phyloP scores from a whole-genome alignment of 1,140 invertebrate genomes.

The Caenorhabditis remanei region DNA sequence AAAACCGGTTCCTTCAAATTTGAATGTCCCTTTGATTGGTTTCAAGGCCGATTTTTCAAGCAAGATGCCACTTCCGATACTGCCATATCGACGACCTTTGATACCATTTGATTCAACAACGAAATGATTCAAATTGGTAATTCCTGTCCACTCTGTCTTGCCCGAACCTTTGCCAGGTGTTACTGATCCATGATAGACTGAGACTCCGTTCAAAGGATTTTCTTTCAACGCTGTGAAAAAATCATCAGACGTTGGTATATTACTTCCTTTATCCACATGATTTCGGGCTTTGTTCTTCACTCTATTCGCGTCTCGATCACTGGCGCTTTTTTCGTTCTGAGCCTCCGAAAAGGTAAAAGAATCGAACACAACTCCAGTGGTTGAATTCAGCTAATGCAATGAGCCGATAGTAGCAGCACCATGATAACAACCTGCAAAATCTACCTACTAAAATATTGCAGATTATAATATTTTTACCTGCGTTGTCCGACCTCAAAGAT shows the following conservation, averaged over 20 bases:
- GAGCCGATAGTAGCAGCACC: not conserved
- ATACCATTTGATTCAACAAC: not conserved
- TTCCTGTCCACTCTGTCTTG: not conserved
- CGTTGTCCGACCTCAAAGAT: not conserved
- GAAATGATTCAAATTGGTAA: slow-evolving; percentile 1
- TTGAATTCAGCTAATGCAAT: not conserved
- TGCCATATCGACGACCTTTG: not conserved
- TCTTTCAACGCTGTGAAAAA: not conserved
- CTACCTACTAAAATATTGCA: not conserved
- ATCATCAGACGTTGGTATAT: not conserved
- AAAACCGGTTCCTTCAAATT: not conserved
- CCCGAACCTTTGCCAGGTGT: not conserved
- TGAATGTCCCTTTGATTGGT: not conserved
- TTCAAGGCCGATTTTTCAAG: not conserved
- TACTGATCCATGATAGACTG: not conserved
- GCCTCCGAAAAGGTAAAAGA: not conserved
- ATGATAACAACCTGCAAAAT: not conserved
- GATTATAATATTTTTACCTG: not conserved
- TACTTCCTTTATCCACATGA: not conserved
- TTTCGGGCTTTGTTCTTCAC: not conserved
- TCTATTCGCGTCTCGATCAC: not conserved
- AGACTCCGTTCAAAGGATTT: not conserved
- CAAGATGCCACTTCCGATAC: not conserved
- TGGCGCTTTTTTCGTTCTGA: not conserved
- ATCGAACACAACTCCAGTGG: not conserved